Conservation (phyloP, 2,888 invertebrate species). For the Drosophila pegasa region DNA sequence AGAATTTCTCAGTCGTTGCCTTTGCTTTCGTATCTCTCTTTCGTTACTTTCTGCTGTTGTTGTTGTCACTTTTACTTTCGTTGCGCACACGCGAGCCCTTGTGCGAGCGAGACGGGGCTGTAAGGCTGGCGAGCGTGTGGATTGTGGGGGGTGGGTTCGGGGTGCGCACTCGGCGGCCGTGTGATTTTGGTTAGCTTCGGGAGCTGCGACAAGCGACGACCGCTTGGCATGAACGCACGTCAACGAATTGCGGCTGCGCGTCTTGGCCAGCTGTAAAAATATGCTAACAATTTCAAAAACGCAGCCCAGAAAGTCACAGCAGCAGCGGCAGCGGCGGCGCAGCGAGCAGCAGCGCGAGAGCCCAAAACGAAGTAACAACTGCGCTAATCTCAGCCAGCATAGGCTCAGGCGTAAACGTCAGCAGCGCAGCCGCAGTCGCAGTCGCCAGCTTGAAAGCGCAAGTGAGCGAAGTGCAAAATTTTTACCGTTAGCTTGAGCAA, state of each 20-base stretch:
- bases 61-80: constrained; percentile 69
- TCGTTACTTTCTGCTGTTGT: constrained; percentile 8
- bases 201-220: constrained; percentile 75
- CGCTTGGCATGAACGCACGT: constrained; percentile 81
- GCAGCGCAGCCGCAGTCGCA: constrained; percentile 8
- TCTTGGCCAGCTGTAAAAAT: constrained; percentile 82
- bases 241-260: constrained; percentile 83
- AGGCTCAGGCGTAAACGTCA: constrained; percentile 27
- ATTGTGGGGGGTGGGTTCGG: neutral
- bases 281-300: constrained; percentile 81
- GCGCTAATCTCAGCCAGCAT: constrained; percentile 39
- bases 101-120: constrained; percentile 1
- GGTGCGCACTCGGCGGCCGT: constrained; percentile 14
- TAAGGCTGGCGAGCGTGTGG: constrained; percentile 15
- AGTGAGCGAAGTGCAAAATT: constrained; percentile 58
- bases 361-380: constrained; percentile 21
- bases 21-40: constrained; percentile 11
- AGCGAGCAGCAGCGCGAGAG: constrained; percentile 43
- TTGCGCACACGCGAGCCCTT: constrained; percentile 37
- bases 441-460: constrained; percentile 43
- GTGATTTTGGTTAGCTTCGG: constrained; percentile 38
- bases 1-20: constrained; percentile 53
- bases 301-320: constrained; percentile 66
- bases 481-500: constrained; percentile 64
- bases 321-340: constrained; percentile 19